Evolutionary conservation across 2,888 invertebrate species (phyloP), one percentile per base, ranked within the genome.

Genomic region (Philereme vetulata): DNA sequence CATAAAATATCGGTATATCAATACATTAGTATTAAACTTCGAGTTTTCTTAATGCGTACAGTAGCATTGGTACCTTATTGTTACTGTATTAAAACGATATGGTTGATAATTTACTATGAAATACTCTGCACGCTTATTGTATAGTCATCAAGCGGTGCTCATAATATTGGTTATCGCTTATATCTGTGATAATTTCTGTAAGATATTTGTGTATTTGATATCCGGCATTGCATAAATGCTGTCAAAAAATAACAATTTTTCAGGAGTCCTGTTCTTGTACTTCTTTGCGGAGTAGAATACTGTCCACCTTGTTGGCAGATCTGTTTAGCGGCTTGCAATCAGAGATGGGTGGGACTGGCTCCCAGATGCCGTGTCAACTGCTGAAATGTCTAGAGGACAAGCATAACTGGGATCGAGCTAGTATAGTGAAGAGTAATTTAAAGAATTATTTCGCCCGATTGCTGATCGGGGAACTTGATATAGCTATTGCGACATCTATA

Each of bases 311-410:
- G 48, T 65, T 92, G 48, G 64, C 76, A 2, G 86, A 88, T 45
- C 72, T 92, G 42, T 92, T 92, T 47, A 70, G 78, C 4, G 91
- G 92, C 0, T 70, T 92, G 49, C 88, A 87, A 66, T 56, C 76
- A 0, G 90, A 91, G 68, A 62, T 91, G 45, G 73, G 75, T 0
- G 76, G 62, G 1, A 64, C 76, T 0, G 80, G 80, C 0, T 50
- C 70, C 0, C 62, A 77, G 46, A 90, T 92, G 90, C 88, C 92
- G 0, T 92, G 92, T 64, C 82, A 87, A 56, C 66, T 90, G 51
- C 72, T 92, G 2, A 90, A 90, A 67, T 92, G 92, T 49, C 77
- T 92, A 5, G 90, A 91, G 43, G 91, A 91, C 56, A 78, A 75
- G 44, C 90, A 91, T 60, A 88, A 84, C 59, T 92, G 91, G 92